A percentile compares a stretch with the other conserved stretches of the same genome.
Evolutionary conservation across 2,888 invertebrate species (phyloP).

Genomic region (Meliscaeva auricollis): DNA sequence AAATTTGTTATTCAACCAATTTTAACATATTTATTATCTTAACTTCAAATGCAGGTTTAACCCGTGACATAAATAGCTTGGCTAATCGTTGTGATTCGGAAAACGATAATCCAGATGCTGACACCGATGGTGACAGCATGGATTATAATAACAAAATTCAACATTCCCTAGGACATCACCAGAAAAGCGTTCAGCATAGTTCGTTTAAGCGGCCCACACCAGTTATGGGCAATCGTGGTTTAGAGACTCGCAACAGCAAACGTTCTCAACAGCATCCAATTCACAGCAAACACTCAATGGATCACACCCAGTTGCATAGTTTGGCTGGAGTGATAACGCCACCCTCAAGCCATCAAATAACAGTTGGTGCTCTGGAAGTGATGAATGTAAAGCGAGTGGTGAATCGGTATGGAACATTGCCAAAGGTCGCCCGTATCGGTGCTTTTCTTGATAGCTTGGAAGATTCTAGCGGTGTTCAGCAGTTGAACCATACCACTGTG

Average conservation of each 20-base stretch:
- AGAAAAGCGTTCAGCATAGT: constrained; percentile 83
- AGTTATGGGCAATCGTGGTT: constrained; percentile 86
- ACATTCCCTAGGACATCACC: constrained; percentile 84
- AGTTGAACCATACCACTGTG: constrained; percentile 60
- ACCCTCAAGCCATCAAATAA: constrained; percentile 85
- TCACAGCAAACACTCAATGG: constrained; percentile 61
- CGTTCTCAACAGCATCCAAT: constrained; percentile 82
- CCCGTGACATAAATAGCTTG: constrained; percentile 83
- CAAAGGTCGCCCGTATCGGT: constrained; percentile 98
- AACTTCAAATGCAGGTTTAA: constrained; percentile 79
- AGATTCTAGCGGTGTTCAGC: constrained; percentile 85
- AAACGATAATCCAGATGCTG: constrained; percentile 86
- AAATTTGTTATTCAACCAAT: background rate
- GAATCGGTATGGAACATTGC: constrained; percentile 97
- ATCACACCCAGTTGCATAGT: constrained; percentile 69
- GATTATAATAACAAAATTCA: constrained; percentile 84
- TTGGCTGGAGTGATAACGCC: constrained; percentile 76
- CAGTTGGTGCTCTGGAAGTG: constrained; percentile 96
- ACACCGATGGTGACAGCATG: constrained; percentile 87
- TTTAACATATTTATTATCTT: constrained; percentile 4
- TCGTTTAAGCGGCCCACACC: constrained; percentile 86
- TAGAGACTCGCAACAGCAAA: constrained; percentile 88
- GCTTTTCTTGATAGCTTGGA: constrained; percentile 97
- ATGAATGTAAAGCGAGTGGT: constrained; percentile 97
- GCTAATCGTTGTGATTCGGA: constrained; percentile 84